These are phyloP conservation scores for Ladona fulva DNA, from an alignment of 1,140 invertebrate genomes.

Conservation along the genomic window DNA sequence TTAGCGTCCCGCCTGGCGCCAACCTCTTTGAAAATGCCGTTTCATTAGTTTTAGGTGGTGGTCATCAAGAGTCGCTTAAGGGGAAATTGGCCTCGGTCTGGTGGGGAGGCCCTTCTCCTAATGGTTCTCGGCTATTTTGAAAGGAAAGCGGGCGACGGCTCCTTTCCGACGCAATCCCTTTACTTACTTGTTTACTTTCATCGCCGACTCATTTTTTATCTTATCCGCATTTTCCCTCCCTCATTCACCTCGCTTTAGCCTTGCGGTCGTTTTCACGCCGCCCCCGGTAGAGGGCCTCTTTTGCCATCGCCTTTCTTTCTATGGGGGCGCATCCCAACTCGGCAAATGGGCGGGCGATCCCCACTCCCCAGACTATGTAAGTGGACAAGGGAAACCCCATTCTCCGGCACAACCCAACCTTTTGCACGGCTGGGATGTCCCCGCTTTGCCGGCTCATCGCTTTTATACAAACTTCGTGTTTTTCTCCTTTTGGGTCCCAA, in stretches of 20 bases:
- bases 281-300: too few relatives aligned
- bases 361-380: too few relatives aligned
- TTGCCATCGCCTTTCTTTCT: too few relatives aligned
- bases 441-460: too few relatives aligned
- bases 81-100: background rate
- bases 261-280: background rate
- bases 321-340: too few relatives aligned
- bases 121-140: background rate
- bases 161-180: background rate
- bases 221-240: background rate
- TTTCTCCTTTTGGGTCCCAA: too few relatives aligned
- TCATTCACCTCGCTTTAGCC: background rate
- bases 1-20: background rate
- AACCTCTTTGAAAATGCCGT: background rate
- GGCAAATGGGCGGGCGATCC: too few relatives aligned
- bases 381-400: too few relatives aligned
- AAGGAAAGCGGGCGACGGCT: background rate
- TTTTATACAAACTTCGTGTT: too few relatives aligned
- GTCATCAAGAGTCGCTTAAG: slow-evolving; percentile 4
- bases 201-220: background rate
- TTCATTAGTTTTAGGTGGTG: slow-evolving; percentile 5
- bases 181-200: background rate
- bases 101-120: background rate
- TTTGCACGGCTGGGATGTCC: too few relatives aligned
- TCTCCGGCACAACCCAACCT: too few relatives aligned